These are phyloP conservation scores for Polyommatus iphigenia DNA, from an alignment of 2,888 invertebrate genomes.

Conservation along the genomic window DNA sequence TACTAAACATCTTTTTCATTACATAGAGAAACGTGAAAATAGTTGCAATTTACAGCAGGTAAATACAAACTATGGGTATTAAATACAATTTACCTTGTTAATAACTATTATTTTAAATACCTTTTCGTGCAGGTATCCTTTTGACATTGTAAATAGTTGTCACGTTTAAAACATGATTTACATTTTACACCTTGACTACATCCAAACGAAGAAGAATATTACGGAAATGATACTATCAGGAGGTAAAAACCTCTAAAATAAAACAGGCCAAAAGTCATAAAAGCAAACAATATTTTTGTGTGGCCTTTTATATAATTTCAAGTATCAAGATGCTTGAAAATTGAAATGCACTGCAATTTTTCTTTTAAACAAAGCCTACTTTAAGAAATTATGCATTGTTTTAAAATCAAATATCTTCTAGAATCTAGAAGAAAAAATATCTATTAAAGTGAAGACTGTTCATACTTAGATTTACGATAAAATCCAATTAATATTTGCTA, in stretches of 20 bases:
- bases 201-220: background rate
- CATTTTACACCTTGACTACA: background rate
- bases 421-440: no score
- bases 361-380: no score
- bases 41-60: background rate
- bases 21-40: background rate
- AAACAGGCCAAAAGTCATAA: background rate
- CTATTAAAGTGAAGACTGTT: no score
- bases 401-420: no score
- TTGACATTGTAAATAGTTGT: constrained; percentile 9
- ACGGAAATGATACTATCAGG: constrained; percentile 2
- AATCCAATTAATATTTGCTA: no score
- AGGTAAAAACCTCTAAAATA: constrained; percentile 2
- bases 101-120: constrained; percentile 7
- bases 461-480: no score
- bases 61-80: background rate
- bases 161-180: background rate
- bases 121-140: background rate
- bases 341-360: background rate
- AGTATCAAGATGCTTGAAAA: background rate
- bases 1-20: background rate
- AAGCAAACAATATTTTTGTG: background rate
- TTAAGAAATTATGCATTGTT: no score
- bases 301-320: background rate
- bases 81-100: background rate